phyloP scores from a whole-genome alignment of 2,888 invertebrate genomes.

The Phorcus lineatus region DNA sequence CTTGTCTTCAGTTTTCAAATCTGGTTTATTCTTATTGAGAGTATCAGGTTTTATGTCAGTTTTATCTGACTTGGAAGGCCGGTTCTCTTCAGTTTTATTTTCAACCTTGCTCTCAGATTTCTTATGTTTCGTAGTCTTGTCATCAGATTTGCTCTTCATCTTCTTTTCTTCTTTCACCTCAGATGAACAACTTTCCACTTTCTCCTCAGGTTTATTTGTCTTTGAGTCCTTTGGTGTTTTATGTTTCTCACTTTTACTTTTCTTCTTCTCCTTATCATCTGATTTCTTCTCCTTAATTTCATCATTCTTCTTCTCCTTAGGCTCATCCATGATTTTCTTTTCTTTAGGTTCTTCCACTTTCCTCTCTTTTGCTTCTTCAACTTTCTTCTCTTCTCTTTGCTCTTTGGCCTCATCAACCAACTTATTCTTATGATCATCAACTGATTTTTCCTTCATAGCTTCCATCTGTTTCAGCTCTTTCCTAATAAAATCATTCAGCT shows the following conservation, averaged over 20 bases:
- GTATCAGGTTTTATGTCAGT: slow-evolving; percentile 32
- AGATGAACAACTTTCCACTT: slow-evolving; percentile 25
- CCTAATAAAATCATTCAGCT: background rate
- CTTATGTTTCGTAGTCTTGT: slow-evolving; percentile 5
- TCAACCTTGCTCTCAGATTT: slow-evolving; percentile 31
- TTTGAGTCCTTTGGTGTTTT: slow-evolving; percentile 44
- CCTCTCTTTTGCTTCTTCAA: slow-evolving; percentile 38
- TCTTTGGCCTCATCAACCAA: slow-evolving; percentile 19
- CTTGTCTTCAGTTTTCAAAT: slow-evolving; percentile 37
- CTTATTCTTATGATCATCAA: slow-evolving; percentile 21
- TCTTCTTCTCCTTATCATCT: slow-evolving; percentile 50
- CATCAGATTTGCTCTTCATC: slow-evolving; percentile 25
- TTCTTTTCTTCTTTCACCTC: slow-evolving; percentile 32
- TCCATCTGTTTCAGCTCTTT: background rate
- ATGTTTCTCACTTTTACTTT: slow-evolving; percentile 48
- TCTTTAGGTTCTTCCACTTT: slow-evolving; percentile 42
- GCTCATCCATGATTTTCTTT: slow-evolving; percentile 33
- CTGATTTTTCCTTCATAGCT: slow-evolving; percentile 19
- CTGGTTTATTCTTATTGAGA: slow-evolving; percentile 29
- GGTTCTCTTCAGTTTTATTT: slow-evolving; percentile 29
- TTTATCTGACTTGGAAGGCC: slow-evolving; percentile 42
- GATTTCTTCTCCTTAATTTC: slow-evolving; percentile 35
- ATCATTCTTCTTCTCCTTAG: slow-evolving; percentile 37
- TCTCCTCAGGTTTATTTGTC: slow-evolving; percentile 24
- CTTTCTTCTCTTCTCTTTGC: slow-evolving; percentile 34